phyloP scores from a whole-genome alignment of 2,888 invertebrate genomes.

The Tipula lateralis region DNA sequence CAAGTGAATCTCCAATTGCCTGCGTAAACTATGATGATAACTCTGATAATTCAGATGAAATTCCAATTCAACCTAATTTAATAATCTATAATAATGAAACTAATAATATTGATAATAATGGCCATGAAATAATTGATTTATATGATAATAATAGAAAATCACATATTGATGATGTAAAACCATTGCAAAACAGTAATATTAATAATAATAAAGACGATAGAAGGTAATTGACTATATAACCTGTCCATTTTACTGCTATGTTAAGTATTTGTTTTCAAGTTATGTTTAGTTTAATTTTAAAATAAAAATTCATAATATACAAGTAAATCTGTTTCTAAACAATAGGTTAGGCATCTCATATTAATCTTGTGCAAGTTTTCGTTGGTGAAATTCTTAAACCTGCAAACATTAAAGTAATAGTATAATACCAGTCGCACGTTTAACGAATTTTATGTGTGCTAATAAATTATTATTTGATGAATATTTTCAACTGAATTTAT shows the following conservation, averaged over 20 bases:
- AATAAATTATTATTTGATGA: too few species aligned
- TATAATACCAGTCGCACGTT: too few species aligned
- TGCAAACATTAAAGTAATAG: too few species aligned
- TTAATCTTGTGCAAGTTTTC: too few species aligned
- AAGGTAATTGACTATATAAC: not conserved
- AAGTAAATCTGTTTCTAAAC: not conserved
- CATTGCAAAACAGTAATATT: not conserved
- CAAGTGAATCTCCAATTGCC: not conserved
- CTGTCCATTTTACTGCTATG: not conserved
- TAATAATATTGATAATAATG: constrained; percentile 20
- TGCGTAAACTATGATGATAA: not conserved
- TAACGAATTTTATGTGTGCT: too few species aligned
- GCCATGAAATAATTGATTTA: not conserved
- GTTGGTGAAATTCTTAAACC: too few species aligned
- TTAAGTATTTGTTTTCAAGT: not conserved
- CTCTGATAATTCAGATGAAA: constrained; percentile 32
- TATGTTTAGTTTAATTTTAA: not conserved
- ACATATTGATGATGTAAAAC: not conserved
- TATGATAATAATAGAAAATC: not conserved
- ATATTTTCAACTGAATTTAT: too few species aligned
- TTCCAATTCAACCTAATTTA: constrained; percentile 31
- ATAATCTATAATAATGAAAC: not conserved
- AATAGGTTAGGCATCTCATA: not conserved
- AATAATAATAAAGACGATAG: not conserved
- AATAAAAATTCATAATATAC: not conserved